Base-by-base conservation (phyloP, 2,888 invertebrate species). In the Chorisops tibialis region DNA sequence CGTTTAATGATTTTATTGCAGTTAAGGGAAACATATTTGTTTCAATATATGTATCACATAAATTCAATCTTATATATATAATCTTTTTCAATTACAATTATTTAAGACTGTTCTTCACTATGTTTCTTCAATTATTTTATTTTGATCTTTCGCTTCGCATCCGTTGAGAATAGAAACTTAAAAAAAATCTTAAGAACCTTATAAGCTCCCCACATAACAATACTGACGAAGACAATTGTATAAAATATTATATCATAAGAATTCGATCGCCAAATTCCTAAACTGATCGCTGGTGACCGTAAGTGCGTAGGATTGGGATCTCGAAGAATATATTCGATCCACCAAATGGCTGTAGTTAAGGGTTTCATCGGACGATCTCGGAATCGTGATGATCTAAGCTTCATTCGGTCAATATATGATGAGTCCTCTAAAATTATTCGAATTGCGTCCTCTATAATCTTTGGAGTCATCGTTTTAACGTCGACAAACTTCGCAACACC, bases 261-360 rank as follows among this genome's bases (percentile, higher is more conserved):
- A 18, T 75, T 70, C 51, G 78, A 75, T 64, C 76, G 71, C 65
- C 79, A 79, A 50, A 74, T 71, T 0, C 79, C 78, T 74, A 81
- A 73, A 51, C 76, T 73, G 5, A 77, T 67, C 72, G 47, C 77
- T 12, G 77, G 75, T 2, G 81, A 72, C 24, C 59, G 60, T 5
- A 81, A 73, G 72, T 84, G 81, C 2, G 73, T 76, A 0, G 81
- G 82, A 1, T 82, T 82, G 11, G 75, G 73, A 24, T 83, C 80
- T 12, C 79, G 74, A 1, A 81, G 79, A 1, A 83, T 81, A 68
- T 84, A 81, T 69, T 86, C 85, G 18, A 83, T 78, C 85, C 85
- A 86, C 73, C 82, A 81, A 1, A 82, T 75, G 7, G 86, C 78
- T 24, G 82, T 82, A 18, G 81, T 80, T 19, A 83, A 75, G 0